phyloP scores from a whole-genome alignment of 2,797 vertebrate genomes.

The Staurois parvus region DNA sequence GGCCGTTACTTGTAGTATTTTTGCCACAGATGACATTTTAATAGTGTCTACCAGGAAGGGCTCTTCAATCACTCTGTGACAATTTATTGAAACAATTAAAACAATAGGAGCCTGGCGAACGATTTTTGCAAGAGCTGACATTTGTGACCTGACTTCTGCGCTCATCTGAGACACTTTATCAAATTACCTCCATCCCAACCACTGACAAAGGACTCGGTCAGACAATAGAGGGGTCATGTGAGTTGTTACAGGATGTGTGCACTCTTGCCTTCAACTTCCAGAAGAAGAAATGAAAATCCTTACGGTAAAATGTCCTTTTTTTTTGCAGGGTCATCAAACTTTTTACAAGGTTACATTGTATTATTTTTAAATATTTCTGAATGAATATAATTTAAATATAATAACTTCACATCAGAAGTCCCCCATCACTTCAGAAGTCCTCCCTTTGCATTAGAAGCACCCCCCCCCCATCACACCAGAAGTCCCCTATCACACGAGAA shows the following conservation, averaged over 20 bases:
- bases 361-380: no score
- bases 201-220: neutral
- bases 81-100: conserved; percentile 69
- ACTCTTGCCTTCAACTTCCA: neutral
- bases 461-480: no score
- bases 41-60: conserved; percentile 21
- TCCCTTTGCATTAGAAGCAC: no score
- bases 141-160: conserved; percentile 51
- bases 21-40: conserved; percentile 68
- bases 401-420: no score
- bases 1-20: conserved; percentile 62
- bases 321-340: no score
- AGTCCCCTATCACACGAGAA: no score
- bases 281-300: neutral
- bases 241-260: neutral
- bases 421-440: no score
- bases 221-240: neutral
- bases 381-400: no score
- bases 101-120: neutral
- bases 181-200: neutral
- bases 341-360: no score
- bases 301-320: neutral
- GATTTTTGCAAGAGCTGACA: conserved; percentile 33
- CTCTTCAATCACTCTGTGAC: conserved; percentile 62
- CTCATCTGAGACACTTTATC: conserved; percentile 6